These are phyloP conservation scores for Cyaniris semiargus DNA, from an alignment of 2,888 invertebrate genomes.

Conservation along the genomic window DNA sequence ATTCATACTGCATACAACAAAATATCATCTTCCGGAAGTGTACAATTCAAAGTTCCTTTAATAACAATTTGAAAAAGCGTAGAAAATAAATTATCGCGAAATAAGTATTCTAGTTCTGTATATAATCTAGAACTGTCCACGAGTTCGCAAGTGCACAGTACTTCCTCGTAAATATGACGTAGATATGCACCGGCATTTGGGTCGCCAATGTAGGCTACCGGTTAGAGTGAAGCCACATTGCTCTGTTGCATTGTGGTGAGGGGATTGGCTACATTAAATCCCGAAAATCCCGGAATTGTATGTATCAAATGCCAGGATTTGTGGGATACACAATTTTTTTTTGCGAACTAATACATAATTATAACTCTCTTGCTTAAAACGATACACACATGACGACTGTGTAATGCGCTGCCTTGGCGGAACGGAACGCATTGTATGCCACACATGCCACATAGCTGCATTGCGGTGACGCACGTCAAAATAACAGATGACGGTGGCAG, in stretches of 20 bases:
- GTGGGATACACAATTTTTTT: background rate
- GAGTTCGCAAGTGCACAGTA: background rate
- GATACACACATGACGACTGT: background rate
- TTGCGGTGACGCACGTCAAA: too few species aligned
- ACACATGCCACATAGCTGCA: too few species aligned
- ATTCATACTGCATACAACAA: too few species aligned
- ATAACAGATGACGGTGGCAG: too few species aligned
- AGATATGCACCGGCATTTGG: background rate
- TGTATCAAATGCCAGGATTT: background rate
- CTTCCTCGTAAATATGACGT: constrained; percentile 16
- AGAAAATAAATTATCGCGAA: background rate
- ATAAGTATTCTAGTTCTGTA: background rate
- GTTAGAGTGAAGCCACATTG: background rate
- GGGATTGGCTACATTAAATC: background rate
- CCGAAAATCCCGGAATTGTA: background rate
- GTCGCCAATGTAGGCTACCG: constrained; percentile 32
- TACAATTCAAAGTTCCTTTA: too few species aligned
- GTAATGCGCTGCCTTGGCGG: background rate
- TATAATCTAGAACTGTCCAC: background rate
- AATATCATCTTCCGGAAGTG: too few species aligned
- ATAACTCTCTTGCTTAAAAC: background rate
- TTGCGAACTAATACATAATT: background rate
- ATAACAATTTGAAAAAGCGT: too few species aligned
- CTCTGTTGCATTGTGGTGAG: background rate
- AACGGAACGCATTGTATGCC: background rate